Evolutionary conservation across 2,113 vertebrate species (phyloP).

Genomic region (Meriones unguiculatus): DNA sequence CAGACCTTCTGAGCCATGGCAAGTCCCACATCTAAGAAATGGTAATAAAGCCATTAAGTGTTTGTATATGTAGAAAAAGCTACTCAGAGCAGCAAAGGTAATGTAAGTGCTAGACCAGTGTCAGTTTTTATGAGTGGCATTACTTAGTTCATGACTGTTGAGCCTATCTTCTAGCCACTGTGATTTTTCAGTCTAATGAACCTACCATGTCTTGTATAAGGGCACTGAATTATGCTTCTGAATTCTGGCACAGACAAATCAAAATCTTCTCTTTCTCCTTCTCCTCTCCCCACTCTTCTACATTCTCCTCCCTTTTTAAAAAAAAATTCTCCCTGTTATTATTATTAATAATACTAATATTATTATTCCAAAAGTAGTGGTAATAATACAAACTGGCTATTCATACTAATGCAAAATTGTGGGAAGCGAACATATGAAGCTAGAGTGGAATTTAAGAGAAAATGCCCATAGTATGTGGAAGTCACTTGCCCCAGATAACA

Average conservation of each 20-base stretch:
- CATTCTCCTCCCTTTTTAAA: fast-evolving
- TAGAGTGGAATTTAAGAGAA: neutral
- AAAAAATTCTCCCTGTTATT: too few species aligned
- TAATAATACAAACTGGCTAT: neutral
- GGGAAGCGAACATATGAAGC: neutral
- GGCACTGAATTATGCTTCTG: neutral
- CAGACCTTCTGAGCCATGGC: neutral
- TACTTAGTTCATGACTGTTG: neutral
- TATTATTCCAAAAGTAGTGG: neutral
- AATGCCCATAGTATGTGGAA: neutral
- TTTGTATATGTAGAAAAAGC: conserved; percentile 3
- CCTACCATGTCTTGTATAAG: neutral
- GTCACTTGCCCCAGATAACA: neutral
- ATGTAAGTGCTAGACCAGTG: neutral
- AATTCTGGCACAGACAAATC: neutral
- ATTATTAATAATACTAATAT: neutral
- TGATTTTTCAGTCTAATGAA: neutral
- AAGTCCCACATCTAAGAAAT: neutral
- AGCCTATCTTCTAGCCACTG: neutral
- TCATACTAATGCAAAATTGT: neutral
- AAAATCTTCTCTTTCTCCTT: neutral
- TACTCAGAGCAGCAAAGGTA: neutral
- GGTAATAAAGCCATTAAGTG: neutral
- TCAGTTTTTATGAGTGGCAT: neutral
- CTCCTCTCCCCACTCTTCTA: too few species aligned